Base-by-base conservation (phyloP, 2,113 vertebrate genomes). In the Neodontobutis hainanensis region DNA sequence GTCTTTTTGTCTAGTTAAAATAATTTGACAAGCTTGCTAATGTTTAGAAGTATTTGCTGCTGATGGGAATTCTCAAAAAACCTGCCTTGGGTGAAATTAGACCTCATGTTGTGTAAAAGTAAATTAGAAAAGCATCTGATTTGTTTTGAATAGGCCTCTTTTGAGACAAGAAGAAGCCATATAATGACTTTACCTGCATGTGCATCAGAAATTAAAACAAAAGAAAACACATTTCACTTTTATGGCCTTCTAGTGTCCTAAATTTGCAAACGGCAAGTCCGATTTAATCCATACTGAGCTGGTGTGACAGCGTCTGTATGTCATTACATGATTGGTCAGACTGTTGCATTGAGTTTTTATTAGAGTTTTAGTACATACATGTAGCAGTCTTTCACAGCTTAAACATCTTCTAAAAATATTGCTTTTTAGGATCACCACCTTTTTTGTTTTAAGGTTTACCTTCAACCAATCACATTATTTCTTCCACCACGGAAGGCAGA, bases 71-170 rank as follows among this genome's bases (percentile, higher is more conserved):
- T 48, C 11, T 58, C 32, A 16, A 42, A 73, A 70, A 65, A 12
- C 4, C 55, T 58, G 55, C 81, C 35, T 68, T 69, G 64, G 64
- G 72, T 43, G 58, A 65, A 77, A 83, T 81, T 69, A 77, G 40
- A 64, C 70, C 61, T 71, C 68, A 65, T 61, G 74, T 69, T 48
- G 77, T 15, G 74, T 66, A 57, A 38, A 56, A 56, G 56, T 61
- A 60, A 77, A 57, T 58, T 46, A 64, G 50, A 14, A 81, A 83
- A 61, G 3, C 58, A 55, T 73, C 72, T 14, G 65, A 81, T 73
- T 75, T 59, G 61, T 36, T 62, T 8, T 36, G 59, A 78, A 78
- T 69, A 63, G 64, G 46, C 49, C 47, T 63, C 69, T 82, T 75
- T 66, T 58, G 61, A 44, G 42, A 53, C 35, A 61, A 72, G 50